phyloP scores from a whole-genome alignment of 2,113 vertebrate genomes.

The Machaerirhynchus nigripectus region DNA sequence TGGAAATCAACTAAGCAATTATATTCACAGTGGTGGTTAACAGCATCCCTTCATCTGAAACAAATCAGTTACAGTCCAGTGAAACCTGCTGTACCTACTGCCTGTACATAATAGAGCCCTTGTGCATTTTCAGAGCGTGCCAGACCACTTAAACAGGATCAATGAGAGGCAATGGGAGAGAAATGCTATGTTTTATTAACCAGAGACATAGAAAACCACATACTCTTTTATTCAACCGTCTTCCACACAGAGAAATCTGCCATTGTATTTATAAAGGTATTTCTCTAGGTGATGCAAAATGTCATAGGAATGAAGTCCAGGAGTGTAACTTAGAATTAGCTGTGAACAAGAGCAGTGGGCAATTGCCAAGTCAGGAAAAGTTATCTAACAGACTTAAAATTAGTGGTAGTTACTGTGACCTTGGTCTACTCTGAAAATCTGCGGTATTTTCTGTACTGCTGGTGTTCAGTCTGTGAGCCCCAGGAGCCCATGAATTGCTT shows the following conservation, averaged over 20 bases:
- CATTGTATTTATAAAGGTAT: background rate
- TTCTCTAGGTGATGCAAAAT: background rate
- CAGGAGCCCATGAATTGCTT: background rate
- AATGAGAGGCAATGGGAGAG: background rate
- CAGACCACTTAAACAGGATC: conserved; percentile 19
- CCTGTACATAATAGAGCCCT: conserved; percentile 22
- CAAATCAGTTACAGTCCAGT: conserved; percentile 65
- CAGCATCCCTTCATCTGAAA: conserved; percentile 64
- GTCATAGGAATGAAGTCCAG: background rate
- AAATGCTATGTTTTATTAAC: conserved; percentile 13
- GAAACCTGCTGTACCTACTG: conserved; percentile 54
- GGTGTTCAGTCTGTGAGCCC: background rate
- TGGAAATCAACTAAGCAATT: conserved; percentile 63
- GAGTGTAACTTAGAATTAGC: background rate
- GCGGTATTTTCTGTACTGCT: background rate
- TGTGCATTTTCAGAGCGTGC: background rate
- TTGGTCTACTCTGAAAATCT: background rate
- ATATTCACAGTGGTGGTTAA: conserved; percentile 58
- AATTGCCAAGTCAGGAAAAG: background rate
- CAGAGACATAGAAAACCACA: background rate
- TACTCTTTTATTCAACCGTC: background rate
- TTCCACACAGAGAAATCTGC: background rate
- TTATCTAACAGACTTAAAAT: background rate
- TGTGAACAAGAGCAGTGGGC: accelerated
- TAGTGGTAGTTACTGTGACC: background rate